Percentiles rank a stretch among this genome's conserved stretches.
Evolutionary conservation across 2,113 vertebrate species (phyloP).

Genomic region (Phoxinus phoxinus): DNA sequence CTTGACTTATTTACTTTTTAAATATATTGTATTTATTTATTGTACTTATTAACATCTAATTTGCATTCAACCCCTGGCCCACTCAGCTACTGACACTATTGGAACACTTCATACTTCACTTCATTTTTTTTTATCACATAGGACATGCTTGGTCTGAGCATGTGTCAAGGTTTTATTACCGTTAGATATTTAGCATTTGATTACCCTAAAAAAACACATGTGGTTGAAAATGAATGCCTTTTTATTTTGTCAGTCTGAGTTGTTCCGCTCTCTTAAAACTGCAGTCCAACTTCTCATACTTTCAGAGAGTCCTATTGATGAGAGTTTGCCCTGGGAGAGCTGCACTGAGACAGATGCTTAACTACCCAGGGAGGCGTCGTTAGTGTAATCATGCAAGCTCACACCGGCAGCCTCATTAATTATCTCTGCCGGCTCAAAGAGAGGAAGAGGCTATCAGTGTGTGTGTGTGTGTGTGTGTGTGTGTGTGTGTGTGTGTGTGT

Average conservation of each 20-base stretch:
- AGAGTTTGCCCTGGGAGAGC: constrained; percentile 42
- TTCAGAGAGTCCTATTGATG: constrained; percentile 33
- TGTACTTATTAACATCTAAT: too few relatives aligned
- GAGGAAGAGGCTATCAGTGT: constrained; percentile 19
- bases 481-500: not conserved
- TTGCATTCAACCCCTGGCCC: not conserved
- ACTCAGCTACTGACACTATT: not conserved
- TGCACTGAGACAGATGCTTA: constrained; percentile 58
- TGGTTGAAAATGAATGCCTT: not conserved
- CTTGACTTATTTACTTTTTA: not conserved
- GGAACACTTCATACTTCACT: not conserved
- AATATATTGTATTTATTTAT: not conserved
- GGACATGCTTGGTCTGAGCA: not conserved
- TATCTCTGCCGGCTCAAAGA: constrained; percentile 46
- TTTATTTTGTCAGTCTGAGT: not conserved
- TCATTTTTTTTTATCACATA: not conserved
- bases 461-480: constrained; percentile 21
- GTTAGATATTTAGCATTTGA: not conserved
- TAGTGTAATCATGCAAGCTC: constrained; percentile 57
- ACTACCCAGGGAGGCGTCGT: constrained; percentile 53
- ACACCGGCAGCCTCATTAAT: constrained; percentile 57
- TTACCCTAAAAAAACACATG: not conserved
- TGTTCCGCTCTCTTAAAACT: not conserved
- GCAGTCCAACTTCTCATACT: constrained; percentile 13
- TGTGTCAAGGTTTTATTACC: constrained; percentile 9